Conservation (phyloP, 2,888 invertebrate species). For the Philopedon plagiatum region DNA sequence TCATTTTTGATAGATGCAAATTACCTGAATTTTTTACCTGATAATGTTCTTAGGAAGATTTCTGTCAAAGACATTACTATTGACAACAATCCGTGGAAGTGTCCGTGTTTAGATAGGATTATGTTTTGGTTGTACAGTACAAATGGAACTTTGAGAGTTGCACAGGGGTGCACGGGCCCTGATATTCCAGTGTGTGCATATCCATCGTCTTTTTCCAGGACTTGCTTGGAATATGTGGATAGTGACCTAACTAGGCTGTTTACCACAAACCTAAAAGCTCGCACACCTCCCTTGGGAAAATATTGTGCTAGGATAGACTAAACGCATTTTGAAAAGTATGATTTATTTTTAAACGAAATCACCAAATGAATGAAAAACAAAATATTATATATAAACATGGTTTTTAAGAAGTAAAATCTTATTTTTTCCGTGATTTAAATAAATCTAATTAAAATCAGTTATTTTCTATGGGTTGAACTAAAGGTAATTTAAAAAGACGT, state of each 20-base stretch:
- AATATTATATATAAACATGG: no score
- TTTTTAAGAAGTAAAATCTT: no score
- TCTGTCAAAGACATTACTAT: constrained; percentile 50
- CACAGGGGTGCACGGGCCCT: constrained; percentile 43
- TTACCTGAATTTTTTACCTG: constrained; percentile 57
- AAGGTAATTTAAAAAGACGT: no score
- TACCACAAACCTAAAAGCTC: background rate
- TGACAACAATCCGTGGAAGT: constrained; percentile 59
- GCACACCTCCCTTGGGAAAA: background rate
- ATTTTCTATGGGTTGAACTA: no score
- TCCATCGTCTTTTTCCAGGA: constrained; percentile 27
- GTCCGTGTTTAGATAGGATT: constrained; percentile 56
- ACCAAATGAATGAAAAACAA: no score
- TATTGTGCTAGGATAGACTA: constrained; percentile 10
- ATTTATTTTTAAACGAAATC: no score
- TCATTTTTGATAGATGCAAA: constrained; percentile 55
- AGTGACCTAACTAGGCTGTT: constrained; percentile 39
- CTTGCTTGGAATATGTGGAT: constrained; percentile 52
- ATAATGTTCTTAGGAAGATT: constrained; percentile 52
- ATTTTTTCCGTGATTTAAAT: no score
- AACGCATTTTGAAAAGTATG: background rate
- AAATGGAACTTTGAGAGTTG: constrained; percentile 48
- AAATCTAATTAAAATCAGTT: no score
- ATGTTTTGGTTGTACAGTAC: constrained; percentile 52
- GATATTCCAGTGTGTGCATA: constrained; percentile 51